Base-by-base conservation (phyloP, 2,113 vertebrate species). In the Nothocercus julius region DNA sequence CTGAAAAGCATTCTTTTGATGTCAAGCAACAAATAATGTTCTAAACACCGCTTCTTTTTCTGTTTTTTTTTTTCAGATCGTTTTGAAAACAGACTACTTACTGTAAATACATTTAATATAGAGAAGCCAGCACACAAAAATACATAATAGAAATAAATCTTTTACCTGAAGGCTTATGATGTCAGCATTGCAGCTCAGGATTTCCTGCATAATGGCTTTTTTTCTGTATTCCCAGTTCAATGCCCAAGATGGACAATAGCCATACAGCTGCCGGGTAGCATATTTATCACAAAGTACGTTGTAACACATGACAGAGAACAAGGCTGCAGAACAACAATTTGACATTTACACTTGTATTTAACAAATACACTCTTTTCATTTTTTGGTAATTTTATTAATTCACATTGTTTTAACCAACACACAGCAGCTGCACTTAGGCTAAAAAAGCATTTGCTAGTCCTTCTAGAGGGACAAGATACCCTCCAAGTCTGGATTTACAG, bases 261-360 rank as follows among this genome's bases (percentile, higher is more conserved):
- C 99, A 69, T 99, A 99, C 66, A 99, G 98, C 98, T 99, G 99
- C 90, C 99, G 98, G 64, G 99, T 99, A 95, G 99, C 99, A 4
- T 99, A 99, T 94, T 99, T 99, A 96, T 99, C 99, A 97, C 99
- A 99, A 73, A 99, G 98, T 64, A 99, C 99, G 58, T 99, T 99
- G 98, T 99, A 99, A 98, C 99, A 99, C 99, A 99, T 99, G 96
- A 99, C 99, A 87, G 99, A 99, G 96, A 99, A 99, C 96, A 99
- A 98, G 58, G 99, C 99, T 99, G 97, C 63, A 97, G 53, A 96
- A 95, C 28, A 92, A 80, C 16, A 96, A 81, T 68, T 96, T 95
- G 72, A 96, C 62, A 54, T 54, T 97, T 95, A 97, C 89, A 96
- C 51, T 92, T 22, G 95, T n/a, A 85, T 2, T 24, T 66, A 84